Base-by-base conservation (phyloP, 2,113 vertebrate genomes). In the Hippolais icterina region DNA sequence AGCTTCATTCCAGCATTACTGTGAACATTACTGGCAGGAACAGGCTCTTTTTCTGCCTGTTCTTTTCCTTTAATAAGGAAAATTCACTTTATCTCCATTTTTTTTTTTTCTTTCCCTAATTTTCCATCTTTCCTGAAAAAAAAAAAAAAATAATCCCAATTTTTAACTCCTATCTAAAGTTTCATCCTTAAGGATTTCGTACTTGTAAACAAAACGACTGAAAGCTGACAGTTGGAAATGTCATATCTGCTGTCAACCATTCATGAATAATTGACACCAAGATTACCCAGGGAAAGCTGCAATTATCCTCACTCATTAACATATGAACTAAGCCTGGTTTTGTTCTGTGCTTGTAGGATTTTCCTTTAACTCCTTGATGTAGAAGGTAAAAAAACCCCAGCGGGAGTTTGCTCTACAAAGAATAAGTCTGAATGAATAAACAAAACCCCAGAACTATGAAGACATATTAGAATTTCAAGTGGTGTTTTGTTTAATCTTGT, bases 231-330 rank as follows among this genome's bases (percentile, higher is more conserved):
- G 93, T 97, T 92, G 77, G 83, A 98, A 98, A 97, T 98, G 97
- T 97, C 96, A 96, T 82, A 92, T 97, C 94, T 95, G 77, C 94
- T 98, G 95, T 97, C 96, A 97, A 66, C 10, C 28, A 61, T 94
- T 98, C 97, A 97, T 98, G 97, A 98, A 98, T 98, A 98, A 98
- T 97, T 98, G 97, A 97, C 96, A 97, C 50, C 5, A 46, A 98
- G 96, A 98, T 98, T 98, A 98, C 91, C 96, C 83, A 94, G 96
- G 96, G 97, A 98, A 98, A 97, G 97, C 96, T 98, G 95, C 96
- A 98, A 98, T 98, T 98, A 98, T 97, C 96, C 83, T 88, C 74
- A 61, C 84, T 98, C 92, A 97, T 98, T 98, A 98, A 94, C 97
- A 97, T 98, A 97, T 94, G 96, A 98, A 97, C 59, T 90, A 98